A percentile compares a stretch with the other conserved stretches of the same genome.
Evolutionary conservation across 2,113 vertebrate genomes (phyloP).

Genomic region (Brienomyrus longianalis): DNA sequence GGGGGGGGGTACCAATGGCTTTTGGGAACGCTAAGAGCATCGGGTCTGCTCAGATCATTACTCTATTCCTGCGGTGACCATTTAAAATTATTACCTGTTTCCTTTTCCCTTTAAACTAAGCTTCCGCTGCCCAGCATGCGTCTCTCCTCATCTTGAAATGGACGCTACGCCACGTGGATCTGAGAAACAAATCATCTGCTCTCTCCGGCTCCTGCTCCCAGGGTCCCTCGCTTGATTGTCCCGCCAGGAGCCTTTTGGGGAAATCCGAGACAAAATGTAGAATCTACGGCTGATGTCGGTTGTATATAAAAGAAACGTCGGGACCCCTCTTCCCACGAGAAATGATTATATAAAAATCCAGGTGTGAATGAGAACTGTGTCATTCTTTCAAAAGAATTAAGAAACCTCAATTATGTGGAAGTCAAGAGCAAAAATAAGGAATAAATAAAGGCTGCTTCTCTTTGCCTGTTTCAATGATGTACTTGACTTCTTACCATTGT

Average conservation of each 20-base stretch:
- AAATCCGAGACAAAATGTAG: constrained; percentile 8
- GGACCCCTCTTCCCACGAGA: neutral
- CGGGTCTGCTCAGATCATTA: constrained; percentile 75
- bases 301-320: neutral
- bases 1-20: constrained; percentile 37
- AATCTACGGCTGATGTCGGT: neutral
- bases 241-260: neutral
- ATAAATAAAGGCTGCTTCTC: neutral
- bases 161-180: neutral
- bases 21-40: constrained; percentile 51
- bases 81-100: constrained; percentile 77
- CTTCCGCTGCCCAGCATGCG: constrained; percentile 53
- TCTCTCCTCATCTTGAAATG: constrained; percentile 18
- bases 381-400: neutral
- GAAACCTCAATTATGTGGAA: neutral
- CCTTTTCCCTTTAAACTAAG: constrained; percentile 61
- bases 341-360: neutral
- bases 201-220: neutral
- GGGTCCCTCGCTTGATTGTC: neutral
- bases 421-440: neutral
- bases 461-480: neutral
- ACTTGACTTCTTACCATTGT: neutral
- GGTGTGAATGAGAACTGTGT: neutral
- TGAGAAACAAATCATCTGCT: constrained; percentile 15
- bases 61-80: constrained; percentile 59